Evolutionary conservation across 2,797 vertebrate genomes (phyloP).

Genomic region (Ptychadena robeensis): DNA sequence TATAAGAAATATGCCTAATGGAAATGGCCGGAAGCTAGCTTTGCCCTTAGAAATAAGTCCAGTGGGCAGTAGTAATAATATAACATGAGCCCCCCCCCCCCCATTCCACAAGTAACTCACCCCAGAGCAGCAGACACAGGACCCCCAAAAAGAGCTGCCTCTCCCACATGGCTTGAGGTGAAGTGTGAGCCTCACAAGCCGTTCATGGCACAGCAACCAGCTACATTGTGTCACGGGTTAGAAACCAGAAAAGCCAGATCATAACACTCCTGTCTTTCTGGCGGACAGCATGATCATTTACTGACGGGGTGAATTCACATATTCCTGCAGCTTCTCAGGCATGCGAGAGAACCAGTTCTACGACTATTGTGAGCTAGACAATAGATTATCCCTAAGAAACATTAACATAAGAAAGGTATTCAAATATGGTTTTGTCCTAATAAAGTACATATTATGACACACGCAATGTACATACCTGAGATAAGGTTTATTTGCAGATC

Average conservation of each 20-base stretch:
- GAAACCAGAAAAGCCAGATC: conserved; percentile 44
- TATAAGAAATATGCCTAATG: background rate
- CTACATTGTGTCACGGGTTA: background rate
- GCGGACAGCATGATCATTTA: background rate
- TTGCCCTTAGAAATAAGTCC: background rate
- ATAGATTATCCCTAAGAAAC: background rate
- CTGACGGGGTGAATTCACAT: background rate
- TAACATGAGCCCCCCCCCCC: background rate
- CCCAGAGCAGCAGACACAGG: conserved; percentile 19
- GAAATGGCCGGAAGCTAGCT: background rate
- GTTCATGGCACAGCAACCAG: background rate
- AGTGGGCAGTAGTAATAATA: background rate
- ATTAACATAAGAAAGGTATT: background rate
- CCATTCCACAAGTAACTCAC: conserved; percentile 29
- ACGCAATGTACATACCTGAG: background rate
- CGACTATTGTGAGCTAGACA: conserved; percentile 2
- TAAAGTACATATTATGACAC: background rate
- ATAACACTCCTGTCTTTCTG: background rate
- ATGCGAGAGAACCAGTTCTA: conserved; percentile 36
- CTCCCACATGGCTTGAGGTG: conserved; percentile 34
- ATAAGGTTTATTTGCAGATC: background rate
- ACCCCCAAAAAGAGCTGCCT: background rate
- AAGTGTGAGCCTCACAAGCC: background rate
- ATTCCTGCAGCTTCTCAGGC: background rate
- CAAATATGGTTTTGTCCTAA: background rate